phyloP scores from a whole-genome alignment of 2,113 vertebrate genomes.

The Gadus chalcogrammus region DNA sequence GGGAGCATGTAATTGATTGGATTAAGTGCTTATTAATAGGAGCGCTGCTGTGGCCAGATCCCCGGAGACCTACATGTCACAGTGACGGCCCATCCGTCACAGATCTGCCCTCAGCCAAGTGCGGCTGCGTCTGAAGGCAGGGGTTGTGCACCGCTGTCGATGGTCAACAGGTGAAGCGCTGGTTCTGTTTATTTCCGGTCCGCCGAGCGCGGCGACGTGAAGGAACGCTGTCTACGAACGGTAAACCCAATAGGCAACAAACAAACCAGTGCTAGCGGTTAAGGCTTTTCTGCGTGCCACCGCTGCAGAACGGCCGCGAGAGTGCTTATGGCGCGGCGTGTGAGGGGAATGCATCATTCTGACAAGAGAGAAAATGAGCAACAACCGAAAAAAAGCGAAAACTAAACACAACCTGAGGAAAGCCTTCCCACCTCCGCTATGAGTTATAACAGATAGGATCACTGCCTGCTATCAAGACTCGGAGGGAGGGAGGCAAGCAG shows the following conservation, averaged over 20 bases:
- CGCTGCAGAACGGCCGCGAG: slow-evolving; percentile 2
- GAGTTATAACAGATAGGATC: slow-evolving; percentile 18
- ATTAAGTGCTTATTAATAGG: slow-evolving; percentile 39
- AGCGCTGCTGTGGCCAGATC: slow-evolving; percentile 14
- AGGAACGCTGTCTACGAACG: no score
- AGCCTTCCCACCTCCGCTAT: slow-evolving; percentile 7
- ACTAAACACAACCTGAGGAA: slow-evolving; percentile 18
- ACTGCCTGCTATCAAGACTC: not conserved
- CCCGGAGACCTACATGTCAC: slow-evolving; percentile 14
- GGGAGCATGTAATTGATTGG: slow-evolving; percentile 31
- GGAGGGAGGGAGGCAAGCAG: not conserved
- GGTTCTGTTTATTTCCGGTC: no score
- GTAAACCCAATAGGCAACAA: no score
- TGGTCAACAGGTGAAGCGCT: no score
- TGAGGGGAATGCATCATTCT: slow-evolving; percentile 37
- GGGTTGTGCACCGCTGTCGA: no score
- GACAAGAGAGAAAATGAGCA: slow-evolving; percentile 35
- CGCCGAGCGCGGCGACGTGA: no score
- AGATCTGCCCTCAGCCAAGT: not conserved
- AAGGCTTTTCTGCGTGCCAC: not conserved
- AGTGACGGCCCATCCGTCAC: not conserved
- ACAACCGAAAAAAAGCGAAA: not conserved
- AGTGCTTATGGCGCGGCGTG: slow-evolving; percentile 16
- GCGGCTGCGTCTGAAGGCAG: no score
- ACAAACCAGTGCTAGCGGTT: no score